Evolutionary conservation across 2,113 vertebrate species (phyloP).

Genomic region (Rostratula benghalensis): DNA sequence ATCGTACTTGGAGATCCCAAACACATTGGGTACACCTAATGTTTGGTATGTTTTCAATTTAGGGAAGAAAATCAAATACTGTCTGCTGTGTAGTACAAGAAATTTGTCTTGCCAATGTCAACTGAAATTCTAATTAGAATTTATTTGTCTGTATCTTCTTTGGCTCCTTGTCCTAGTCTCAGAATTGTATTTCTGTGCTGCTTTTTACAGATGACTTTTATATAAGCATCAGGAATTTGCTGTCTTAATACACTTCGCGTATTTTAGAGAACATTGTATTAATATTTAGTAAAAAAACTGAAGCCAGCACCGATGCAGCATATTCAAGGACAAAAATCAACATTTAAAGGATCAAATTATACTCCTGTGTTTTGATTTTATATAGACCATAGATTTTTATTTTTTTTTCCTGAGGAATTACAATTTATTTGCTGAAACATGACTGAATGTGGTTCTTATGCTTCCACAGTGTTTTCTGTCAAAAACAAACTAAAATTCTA

Average conservation of each 20-base stretch:
- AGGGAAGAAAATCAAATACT: neutral
- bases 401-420: neutral
- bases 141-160: neutral
- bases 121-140: neutral
- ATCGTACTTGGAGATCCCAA: neutral
- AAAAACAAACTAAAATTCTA: neutral
- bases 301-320: neutral
- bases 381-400: fast-evolving
- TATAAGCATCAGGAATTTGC: neutral
- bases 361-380: neutral
- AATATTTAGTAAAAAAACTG: neutral
- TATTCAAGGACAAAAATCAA: neutral
- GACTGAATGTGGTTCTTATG: neutral
- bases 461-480: neutral
- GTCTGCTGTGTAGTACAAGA: neutral
- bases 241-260: neutral
- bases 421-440: neutral
- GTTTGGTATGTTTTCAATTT: neutral
- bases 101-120: neutral
- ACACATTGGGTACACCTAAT: fast-evolving
- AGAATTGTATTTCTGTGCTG: neutral
- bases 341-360: neutral
- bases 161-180: neutral
- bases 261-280: neutral
- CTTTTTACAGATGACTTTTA: neutral